A percentile compares a stretch with the other conserved stretches of the same genome.
Evolutionary conservation across 2,113 vertebrate genomes (phyloP).

Genomic region (Enhydra lutris): DNA sequence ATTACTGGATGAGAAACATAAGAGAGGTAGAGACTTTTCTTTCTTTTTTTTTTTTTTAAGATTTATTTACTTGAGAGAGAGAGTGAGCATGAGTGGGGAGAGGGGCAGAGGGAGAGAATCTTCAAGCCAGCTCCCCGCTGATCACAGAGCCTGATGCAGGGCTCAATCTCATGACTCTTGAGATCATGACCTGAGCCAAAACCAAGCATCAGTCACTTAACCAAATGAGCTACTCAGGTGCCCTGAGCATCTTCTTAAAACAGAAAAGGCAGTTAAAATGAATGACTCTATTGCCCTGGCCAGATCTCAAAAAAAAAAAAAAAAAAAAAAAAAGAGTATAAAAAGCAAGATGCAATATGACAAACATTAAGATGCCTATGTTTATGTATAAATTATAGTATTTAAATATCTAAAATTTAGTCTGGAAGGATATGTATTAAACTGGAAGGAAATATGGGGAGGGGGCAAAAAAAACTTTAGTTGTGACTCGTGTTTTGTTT

Average conservation of each 20-base stretch:
- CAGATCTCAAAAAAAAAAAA: neutral
- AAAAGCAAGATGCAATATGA: neutral
- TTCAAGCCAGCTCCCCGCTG: neutral
- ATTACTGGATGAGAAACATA: neutral
- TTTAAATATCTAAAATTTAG: neutral
- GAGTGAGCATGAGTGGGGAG: neutral
- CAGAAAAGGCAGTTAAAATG: conserved; percentile 30
- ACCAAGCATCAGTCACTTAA: neutral
- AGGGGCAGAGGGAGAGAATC: neutral
- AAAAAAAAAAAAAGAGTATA: neutral
- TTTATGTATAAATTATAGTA: neutral
- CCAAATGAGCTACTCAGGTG: neutral
- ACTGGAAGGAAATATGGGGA: neutral
- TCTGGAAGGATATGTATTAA: neutral
- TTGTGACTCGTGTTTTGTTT: neutral
- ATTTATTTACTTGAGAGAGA: neutral
- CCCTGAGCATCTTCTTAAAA: neutral
- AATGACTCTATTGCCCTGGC: neutral
- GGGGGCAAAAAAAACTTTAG: neutral
- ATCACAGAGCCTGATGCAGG: neutral
- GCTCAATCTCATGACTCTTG: neutral
- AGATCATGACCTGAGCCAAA: neutral
- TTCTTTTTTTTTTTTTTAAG: too few species aligned
- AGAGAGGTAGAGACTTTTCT: neutral
- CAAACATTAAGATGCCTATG: neutral